These are phyloP conservation scores for Conops quadrifasciatus DNA, from an alignment of 2,888 invertebrate species.

Conservation along the genomic window DNA sequence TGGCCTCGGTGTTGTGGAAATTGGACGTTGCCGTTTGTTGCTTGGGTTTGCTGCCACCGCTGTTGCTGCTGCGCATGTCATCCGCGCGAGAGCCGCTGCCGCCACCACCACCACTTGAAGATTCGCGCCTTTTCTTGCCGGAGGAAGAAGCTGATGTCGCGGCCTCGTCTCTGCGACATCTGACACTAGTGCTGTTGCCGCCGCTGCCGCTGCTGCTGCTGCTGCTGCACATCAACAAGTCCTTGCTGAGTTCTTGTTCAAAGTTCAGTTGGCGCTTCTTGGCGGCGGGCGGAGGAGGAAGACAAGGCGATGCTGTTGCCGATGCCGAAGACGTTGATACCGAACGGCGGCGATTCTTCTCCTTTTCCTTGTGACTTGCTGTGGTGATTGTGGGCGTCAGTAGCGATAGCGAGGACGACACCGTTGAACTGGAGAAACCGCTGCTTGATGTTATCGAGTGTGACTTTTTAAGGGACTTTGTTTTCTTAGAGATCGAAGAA, in stretches of 20 bases:
- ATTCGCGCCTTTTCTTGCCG: slow-evolving; percentile 40
- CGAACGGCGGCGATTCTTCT: slow-evolving; percentile 56
- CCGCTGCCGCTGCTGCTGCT: slow-evolving; percentile 45
- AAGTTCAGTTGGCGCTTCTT: slow-evolving; percentile 66
- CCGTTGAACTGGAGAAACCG: slow-evolving; percentile 23
- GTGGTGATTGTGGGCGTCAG: slow-evolving; percentile 26
- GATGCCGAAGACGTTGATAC: slow-evolving; percentile 43
- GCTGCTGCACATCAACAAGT: slow-evolving; percentile 47
- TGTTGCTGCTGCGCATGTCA: slow-evolving; percentile 39
- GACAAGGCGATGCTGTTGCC: slow-evolving; percentile 20
- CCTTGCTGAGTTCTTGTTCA: slow-evolving; percentile 58
- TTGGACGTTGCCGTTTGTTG: slow-evolving; percentile 27
- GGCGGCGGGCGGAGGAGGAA: slow-evolving; percentile 32
- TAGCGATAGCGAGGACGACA: slow-evolving; percentile 9
- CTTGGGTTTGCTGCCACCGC: slow-evolving; percentile 37
- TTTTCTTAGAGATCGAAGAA: slow-evolving; percentile 38
- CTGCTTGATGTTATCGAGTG: slow-evolving; percentile 34
- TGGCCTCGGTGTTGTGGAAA: background rate
- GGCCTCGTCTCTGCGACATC: slow-evolving; percentile 36
- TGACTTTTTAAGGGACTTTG: slow-evolving; percentile 42
- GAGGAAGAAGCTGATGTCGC: slow-evolving; percentile 33
- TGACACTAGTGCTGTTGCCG: slow-evolving; percentile 41
- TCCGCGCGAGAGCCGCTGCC: slow-evolving; percentile 10
- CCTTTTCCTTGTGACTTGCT: slow-evolving; percentile 56
- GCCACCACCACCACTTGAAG: slow-evolving; percentile 29